These are phyloP conservation scores for Anticlea derivata DNA, from an alignment of 2,888 invertebrate species.

Conservation along the genomic window DNA sequence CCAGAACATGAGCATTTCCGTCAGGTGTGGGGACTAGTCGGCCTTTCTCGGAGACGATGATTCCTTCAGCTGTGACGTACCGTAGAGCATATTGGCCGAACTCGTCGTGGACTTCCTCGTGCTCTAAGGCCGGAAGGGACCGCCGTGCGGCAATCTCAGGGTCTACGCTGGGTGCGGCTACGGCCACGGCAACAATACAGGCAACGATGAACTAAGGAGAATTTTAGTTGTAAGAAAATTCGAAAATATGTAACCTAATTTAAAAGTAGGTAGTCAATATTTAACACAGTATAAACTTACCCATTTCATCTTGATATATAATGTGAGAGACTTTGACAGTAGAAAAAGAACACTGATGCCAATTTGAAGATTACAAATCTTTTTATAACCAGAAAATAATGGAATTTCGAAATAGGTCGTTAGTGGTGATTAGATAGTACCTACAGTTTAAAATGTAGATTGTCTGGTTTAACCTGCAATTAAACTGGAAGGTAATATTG, in stretches of 20 bases:
- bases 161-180: conserved; percentile 42
- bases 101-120: conserved; percentile 55
- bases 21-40: conserved; percentile 51
- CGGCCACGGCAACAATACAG: conserved; percentile 26
- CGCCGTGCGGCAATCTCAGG: conserved; percentile 38
- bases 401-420: conserved; percentile 17
- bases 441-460: neutral
- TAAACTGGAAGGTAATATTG: neutral
- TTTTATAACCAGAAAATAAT: conserved; percentile 18
- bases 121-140: conserved; percentile 48
- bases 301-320: conserved; percentile 46
- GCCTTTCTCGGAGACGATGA: conserved; percentile 56
- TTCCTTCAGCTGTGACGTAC: conserved; percentile 64
- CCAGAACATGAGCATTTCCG: conserved; percentile 49
- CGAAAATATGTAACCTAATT: too few species aligned
- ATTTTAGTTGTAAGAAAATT: too few species aligned
- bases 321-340: neutral
- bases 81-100: conserved; percentile 57
- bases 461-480: neutral
- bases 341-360: conserved; percentile 17
- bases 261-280: too few species aligned
- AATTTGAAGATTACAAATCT: neutral
- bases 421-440: conserved; percentile 2
- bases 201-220: conserved; percentile 46
- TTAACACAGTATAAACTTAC: conserved; percentile 38